Evolutionary conservation across 2,888 invertebrate species (phyloP).

Genomic region (Tanytarsus gracilentus): DNA sequence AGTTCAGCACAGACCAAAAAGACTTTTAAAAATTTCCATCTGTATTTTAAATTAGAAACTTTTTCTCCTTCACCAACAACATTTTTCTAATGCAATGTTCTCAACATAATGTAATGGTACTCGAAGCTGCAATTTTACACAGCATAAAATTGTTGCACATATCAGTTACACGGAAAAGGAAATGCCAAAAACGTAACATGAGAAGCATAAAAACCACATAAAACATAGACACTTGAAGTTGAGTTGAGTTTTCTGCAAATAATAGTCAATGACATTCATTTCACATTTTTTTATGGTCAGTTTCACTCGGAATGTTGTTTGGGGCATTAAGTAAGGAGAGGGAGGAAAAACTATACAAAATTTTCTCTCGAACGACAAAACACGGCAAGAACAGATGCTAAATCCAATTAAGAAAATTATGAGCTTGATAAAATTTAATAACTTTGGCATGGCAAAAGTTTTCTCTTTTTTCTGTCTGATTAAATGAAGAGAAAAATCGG

Average conservation of each 20-base stretch:
- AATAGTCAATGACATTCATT: constrained; percentile 12
- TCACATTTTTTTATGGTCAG: constrained; percentile 15
- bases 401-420: constrained; percentile 10
- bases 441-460: background rate
- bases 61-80: too few species aligned
- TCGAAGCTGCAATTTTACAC: background rate
- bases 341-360: background rate
- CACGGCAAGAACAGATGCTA: background rate
- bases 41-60: too few species aligned
- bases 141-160: constrained; percentile 1
- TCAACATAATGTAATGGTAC: background rate
- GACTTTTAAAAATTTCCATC: too few species aligned
- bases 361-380: background rate
- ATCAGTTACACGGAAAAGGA: constrained; percentile 3
- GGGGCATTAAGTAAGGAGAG: background rate
- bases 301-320: background rate
- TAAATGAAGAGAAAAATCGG: constrained; percentile 10
- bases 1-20: too few species aligned
- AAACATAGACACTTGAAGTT: too few species aligned
- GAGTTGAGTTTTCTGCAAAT: constrained; percentile 9
- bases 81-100: background rate
- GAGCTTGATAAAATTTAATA: constrained; percentile 14
- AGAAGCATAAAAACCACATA: constrained; percentile 15
- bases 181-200: constrained; percentile 9
- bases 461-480: background rate